Conservation (phyloP, 2,888 invertebrate species). For the Meteorus cinctellus region DNA sequence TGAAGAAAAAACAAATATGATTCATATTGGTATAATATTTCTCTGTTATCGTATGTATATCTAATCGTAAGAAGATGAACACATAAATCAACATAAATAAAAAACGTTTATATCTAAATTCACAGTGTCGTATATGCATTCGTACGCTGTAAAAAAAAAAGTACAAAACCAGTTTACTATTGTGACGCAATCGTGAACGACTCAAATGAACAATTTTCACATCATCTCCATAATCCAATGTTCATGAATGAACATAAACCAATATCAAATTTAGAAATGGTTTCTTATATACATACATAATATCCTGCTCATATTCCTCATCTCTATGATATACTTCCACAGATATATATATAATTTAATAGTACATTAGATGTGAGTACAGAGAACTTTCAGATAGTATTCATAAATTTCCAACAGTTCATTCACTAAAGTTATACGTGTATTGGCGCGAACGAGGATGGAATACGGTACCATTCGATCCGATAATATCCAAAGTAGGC, state of each 20-base stretch:
- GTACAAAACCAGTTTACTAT: no score
- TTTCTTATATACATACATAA: no score
- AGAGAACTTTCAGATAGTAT: slow-evolving; percentile 33
- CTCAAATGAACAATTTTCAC: no score
- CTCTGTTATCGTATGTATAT: background rate
- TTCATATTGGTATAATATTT: background rate
- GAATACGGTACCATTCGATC: slow-evolving; percentile 33
- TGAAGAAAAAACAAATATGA: no score
- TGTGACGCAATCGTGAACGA: no score
- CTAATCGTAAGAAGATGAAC: background rate
- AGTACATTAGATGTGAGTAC: slow-evolving; percentile 27
- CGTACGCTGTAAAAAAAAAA: no score
- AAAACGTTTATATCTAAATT: background rate
- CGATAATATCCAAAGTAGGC: slow-evolving; percentile 40
- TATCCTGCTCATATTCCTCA: background rate
- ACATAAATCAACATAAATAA: background rate
- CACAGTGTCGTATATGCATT: no score
- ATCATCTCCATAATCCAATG: no score
- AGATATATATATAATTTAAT: background rate
- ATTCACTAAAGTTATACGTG: slow-evolving; percentile 36
- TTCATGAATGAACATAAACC: no score
- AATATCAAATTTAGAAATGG: no score
- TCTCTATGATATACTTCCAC: background rate
- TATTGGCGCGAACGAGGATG: slow-evolving; percentile 32
- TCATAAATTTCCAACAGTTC: slow-evolving; percentile 38